These are phyloP conservation scores for Xestia xanthographa DNA, from an alignment of 2,888 invertebrate genomes.

Conservation along the genomic window DNA sequence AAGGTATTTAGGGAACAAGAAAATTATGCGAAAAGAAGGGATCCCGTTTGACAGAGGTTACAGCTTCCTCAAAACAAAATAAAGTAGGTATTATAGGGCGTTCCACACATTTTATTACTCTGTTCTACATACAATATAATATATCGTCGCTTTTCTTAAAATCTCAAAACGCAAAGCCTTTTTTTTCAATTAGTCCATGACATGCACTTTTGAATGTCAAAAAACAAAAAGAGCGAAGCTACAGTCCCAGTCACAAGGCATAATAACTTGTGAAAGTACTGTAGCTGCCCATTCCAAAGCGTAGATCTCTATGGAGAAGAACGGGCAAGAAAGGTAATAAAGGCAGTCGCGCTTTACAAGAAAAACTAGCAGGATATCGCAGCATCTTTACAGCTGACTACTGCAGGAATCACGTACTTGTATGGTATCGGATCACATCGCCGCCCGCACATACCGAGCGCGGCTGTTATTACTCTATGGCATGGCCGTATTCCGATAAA, in stretches of 20 bases:
- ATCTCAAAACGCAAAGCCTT: too few species aligned
- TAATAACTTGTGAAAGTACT: too few species aligned
- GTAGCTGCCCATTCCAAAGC: too few species aligned
- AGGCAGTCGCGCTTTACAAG: background rate
- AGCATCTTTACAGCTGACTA: conserved; percentile 18
- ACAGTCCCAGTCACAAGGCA: too few species aligned
- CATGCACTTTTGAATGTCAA: too few species aligned
- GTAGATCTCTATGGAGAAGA: too few species aligned
- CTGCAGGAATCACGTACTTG: conserved; percentile 56
- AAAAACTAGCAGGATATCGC: conserved; percentile 32
- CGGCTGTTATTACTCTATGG: conserved; percentile 46
- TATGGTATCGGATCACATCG: conserved; percentile 45
- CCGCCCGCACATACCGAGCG: conserved; percentile 35
- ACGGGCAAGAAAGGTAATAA: background rate
- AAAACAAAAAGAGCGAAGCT: too few species aligned
- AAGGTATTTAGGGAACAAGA: too few species aligned
- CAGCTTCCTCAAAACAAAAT: background rate
- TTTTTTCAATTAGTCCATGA: too few species aligned
- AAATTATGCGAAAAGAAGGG: too few species aligned
- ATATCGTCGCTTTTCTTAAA: background rate
- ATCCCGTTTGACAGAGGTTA: background rate
- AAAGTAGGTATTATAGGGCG: background rate
- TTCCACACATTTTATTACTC: background rate
- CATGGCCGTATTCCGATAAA: conserved; percentile 55
- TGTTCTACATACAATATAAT: background rate